Base-by-base conservation (phyloP, 2,797 vertebrate species). In the Protosalanx chinensis region DNA sequence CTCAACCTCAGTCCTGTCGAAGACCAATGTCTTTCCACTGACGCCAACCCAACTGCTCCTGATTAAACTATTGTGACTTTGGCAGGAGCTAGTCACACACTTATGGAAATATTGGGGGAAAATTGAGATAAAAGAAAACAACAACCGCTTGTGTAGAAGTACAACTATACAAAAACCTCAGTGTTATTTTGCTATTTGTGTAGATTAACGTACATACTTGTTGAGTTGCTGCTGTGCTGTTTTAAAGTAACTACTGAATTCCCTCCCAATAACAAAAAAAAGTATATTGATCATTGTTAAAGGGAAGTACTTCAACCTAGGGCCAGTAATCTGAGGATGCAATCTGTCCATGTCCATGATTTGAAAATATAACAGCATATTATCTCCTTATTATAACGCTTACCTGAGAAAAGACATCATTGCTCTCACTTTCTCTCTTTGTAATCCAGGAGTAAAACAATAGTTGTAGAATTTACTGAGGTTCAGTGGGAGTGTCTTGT, bases 41-140 rank as follows among this genome's bases (percentile, higher is more conserved):
- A 90, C 80, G 87, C 87, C 86, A 85, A 79, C 79, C 77, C 61
- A 82, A 84, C 84, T 82, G 84, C 69, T 85, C 80, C 72, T 87
- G 79, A 84, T 90, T 87, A 89, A 87, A 83, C 82, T 68, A 84
- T 87, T 85, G 84, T 86, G 83, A 85, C 76, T 86, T 83, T 88
- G 88, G 86, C 83, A 87, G 79, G 72, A 85, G 65, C 8, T 51
- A 73, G 27, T 10, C 41, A 51, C 65, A 67, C 46, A 18, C 23
- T 78, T 87, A 76, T 79, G 82, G 83, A 87, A 90, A 87, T 85
- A 83, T 27, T 76, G 70, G 74, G 68, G 69, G 77, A 82, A 85
- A 82, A 71, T 70, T 53, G 3, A 81, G 71, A 81, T 84, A 72
- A 46, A 12, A 46, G 41, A 79, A 86, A 84, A 86, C 68, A 68